Evolutionary conservation across 2,113 vertebrate genomes (phyloP), one percentile per base, ranked within the genome.

Genomic region (Cavia aperea): DNA sequence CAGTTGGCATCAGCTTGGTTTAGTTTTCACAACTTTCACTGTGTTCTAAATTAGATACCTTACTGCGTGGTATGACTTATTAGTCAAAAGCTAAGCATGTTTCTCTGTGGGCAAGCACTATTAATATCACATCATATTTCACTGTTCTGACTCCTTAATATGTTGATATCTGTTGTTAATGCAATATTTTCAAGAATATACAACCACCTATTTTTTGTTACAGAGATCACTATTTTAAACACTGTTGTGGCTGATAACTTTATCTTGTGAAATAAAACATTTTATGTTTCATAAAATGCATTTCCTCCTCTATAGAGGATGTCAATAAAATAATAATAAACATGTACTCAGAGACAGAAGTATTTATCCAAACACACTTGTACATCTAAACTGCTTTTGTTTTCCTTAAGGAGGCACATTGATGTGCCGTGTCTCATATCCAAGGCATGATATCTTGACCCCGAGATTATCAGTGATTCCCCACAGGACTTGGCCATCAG

Each of bases 81-180:
- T 96, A 96, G 90, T 96, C 87, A 92, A 95, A 96, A 97, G 93
- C 95, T 95, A 95, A 95, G 89, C 88, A 95, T 92, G 94, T 96
- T 91, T 97, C 93, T 95, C 93, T 91, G 93, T 88, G 81, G 94
- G 94, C 72, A 90, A 87, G 93, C 84, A 75, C 93, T 95, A 95
- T 97, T 96, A 96, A 95, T 96, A 96, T 89, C 91, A 72, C 63
- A 89, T 95, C 95, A 79, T 90, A 96, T 88, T 95, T 96, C 91
- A 96, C 89, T 78, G 4, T 77, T 95, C 94, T 89, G 95, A 72
- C 94, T 93, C 91, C 95, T 96, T 96, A 93, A 88, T 96, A 79
- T 93, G 89, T 90, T 95, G 94, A 83, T 93, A 94, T 89, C 58
- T 16, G 0, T 93, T 85, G 87, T 91, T 95, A 94, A 88, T 83